Evolutionary conservation across 2,888 invertebrate species (phyloP), one percentile per base, ranked within the genome.

Genomic region (Sicus ferrugineus): DNA sequence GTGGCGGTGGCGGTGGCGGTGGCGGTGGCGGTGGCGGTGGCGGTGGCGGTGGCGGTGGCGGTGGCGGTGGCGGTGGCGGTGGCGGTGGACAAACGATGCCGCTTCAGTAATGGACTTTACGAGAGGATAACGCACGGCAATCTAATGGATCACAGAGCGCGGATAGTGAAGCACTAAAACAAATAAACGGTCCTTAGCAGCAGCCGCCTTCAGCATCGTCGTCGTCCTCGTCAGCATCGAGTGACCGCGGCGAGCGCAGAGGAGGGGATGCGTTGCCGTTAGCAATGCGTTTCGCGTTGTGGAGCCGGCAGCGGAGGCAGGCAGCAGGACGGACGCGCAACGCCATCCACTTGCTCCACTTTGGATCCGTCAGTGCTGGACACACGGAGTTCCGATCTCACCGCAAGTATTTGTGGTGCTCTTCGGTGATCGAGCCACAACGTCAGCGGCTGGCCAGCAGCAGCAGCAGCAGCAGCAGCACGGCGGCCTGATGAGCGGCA

Each of bases 161-260:
- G 46, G 21, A 67, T 67, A 59, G 50, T 59, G 48, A 67, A 59
- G 48, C 67, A 67, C 67, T 59, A 67, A 67, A 67, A 67, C 67
- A 67, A 67, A 67, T 67, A 67, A 59, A 59, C 59, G 67, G 59
- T 67, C 23, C 16, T 67, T 48, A 58, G 28, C 66, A 66, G 21
- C 66, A 38, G n/a, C 65, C 34, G 31, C 31, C 66, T 46, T 31
- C 56, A 30, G 30, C 31, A 64, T 64, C 50, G 50, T 50, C 48
- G 31, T 19, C 50, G 21, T 31, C 50, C 28, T 31, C 64, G 7
- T 50, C 19, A 48, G 38, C 26, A 54, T 52, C 54, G 54, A 28
- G 1, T 21, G 34, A 38, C 7, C 34, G 16, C 31, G 52, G 30
- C 14, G 65, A 16, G 16, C 1, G 30, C 6, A 38, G 54, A 50